phyloP scores from a whole-genome alignment of 2,888 invertebrate genomes.

The Choreutis nemorana region DNA sequence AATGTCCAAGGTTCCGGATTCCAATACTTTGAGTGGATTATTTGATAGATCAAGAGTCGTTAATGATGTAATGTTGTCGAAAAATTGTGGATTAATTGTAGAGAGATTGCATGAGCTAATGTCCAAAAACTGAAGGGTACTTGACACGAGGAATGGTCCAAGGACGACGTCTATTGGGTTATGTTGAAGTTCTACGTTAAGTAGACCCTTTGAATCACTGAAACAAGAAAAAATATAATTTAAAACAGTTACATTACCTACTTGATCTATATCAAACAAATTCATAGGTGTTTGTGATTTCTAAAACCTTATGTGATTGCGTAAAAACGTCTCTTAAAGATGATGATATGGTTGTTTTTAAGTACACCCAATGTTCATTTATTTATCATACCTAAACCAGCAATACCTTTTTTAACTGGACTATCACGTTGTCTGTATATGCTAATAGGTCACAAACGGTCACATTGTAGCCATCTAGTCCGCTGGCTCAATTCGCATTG shows the following conservation, averaged over 20 bases:
- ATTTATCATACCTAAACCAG: too few species aligned
- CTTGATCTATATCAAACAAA: slow-evolving; percentile 3
- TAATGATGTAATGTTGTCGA: slow-evolving; percentile 71
- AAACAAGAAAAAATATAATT: slow-evolving; percentile 14
- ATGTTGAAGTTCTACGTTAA: slow-evolving; percentile 74
- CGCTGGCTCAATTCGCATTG: slow-evolving; percentile 53
- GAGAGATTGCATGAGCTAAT: slow-evolving; percentile 71
- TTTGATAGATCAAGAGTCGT: slow-evolving; percentile 74
- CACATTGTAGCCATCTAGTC: slow-evolving; percentile 19
- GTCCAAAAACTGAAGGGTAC: slow-evolving; percentile 73
- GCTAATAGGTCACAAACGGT: too few species aligned
- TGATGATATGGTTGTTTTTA: too few species aligned
- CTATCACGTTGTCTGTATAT: too few species aligned
- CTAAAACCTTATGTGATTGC: too few species aligned
- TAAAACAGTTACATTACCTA: slow-evolving; percentile 1
- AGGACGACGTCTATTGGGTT: slow-evolving; percentile 70
- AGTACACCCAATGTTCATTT: too few species aligned
- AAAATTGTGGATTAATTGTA: slow-evolving; percentile 68
- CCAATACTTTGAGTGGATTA: slow-evolving; percentile 69
- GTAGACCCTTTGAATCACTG: slow-evolving; percentile 74
- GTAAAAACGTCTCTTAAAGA: neutral
- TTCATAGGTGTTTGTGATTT: neutral
- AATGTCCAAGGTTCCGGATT: slow-evolving; percentile 68
- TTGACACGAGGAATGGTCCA: slow-evolving; percentile 71
- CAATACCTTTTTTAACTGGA: too few species aligned